Conservation (phyloP, 2,888 invertebrate genomes). For the Hypselothyrea guttata region DNA sequence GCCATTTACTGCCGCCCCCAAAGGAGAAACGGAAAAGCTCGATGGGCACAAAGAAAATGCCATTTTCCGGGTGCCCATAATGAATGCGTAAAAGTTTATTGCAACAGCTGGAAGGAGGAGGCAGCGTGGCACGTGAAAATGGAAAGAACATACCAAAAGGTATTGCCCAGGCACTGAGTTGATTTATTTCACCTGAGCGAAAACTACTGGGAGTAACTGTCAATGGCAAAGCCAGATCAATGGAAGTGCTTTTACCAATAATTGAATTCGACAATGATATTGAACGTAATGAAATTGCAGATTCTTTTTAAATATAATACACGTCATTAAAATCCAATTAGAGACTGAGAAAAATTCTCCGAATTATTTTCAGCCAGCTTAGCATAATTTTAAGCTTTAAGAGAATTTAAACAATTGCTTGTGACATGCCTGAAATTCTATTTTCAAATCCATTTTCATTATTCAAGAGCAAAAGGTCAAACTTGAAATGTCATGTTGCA, state of each 20-base stretch:
- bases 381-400: not conserved
- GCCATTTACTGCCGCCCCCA: constrained; percentile 59
- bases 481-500: constrained; percentile 5
- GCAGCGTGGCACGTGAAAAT: not conserved
- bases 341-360: not conserved
- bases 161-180: constrained; percentile 24
- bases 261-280: constrained; percentile 41
- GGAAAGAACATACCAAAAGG: constrained; percentile 35
- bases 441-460: constrained; percentile 12
- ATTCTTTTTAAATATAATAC: constrained; percentile 32
- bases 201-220: constrained; percentile 50
- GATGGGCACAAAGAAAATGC: constrained; percentile 65
- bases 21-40: constrained; percentile 54
- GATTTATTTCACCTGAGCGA: constrained; percentile 41
- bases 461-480: constrained; percentile 8
- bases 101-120: constrained; percentile 25
- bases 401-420: not conserved
- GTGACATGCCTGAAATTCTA: not conserved
- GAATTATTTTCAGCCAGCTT: not conserved
- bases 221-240: constrained; percentile 53
- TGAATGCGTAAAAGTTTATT: constrained; percentile 77
- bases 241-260: constrained; percentile 22
- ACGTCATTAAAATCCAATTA: constrained; percentile 57
- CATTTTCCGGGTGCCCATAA: constrained; percentile 70
- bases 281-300: constrained; percentile 23